phyloP scores from a whole-genome alignment of 2,113 vertebrate genomes.

The Tricholaema leucomelas region DNA sequence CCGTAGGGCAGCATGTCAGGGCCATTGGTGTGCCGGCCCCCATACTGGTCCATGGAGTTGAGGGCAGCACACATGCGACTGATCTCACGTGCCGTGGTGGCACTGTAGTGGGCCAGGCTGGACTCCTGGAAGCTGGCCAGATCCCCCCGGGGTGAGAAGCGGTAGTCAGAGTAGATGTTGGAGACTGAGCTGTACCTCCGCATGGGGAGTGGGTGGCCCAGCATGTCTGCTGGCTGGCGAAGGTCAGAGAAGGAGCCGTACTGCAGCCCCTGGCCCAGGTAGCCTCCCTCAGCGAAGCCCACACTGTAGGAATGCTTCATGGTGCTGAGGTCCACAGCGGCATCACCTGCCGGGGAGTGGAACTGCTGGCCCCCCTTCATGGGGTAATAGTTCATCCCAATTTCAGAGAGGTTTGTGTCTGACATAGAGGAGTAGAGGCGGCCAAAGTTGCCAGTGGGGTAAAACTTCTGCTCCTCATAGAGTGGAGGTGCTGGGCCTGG shows the following conservation, averaged over 20 bases:
- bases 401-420: constrained; percentile 90
- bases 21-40: constrained; percentile 82
- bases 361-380: constrained; percentile 83
- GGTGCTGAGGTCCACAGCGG: constrained; percentile 88
- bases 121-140: constrained; percentile 85
- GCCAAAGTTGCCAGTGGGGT: constrained; percentile 75
- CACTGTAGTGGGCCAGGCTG: constrained; percentile 95
- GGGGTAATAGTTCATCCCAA: constrained; percentile 83
- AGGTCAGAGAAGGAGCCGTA: constrained; percentile 96
- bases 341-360: constrained; percentile 77
- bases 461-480: constrained; percentile 82
- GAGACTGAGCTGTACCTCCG: constrained; percentile 93
- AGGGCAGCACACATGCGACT: constrained; percentile 97
- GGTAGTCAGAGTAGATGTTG: constrained; percentile 92
- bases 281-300: constrained; percentile 81
- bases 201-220: constrained; percentile 86
- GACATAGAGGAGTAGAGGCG: constrained; percentile 94
- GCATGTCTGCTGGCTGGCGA: constrained; percentile 86
- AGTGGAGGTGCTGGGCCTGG: constrained; percentile 61
- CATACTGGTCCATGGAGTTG: constrained; percentile 94
- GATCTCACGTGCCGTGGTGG: constrained; percentile 95
- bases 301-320: constrained; percentile 89
- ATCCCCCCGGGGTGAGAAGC: constrained; percentile 82
- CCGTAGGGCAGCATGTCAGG: constrained; percentile 87
- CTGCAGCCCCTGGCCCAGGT: constrained; percentile 89